Evolutionary conservation across 2,113 vertebrate species (phyloP).

Genomic region (Hypomesus transpacificus): DNA sequence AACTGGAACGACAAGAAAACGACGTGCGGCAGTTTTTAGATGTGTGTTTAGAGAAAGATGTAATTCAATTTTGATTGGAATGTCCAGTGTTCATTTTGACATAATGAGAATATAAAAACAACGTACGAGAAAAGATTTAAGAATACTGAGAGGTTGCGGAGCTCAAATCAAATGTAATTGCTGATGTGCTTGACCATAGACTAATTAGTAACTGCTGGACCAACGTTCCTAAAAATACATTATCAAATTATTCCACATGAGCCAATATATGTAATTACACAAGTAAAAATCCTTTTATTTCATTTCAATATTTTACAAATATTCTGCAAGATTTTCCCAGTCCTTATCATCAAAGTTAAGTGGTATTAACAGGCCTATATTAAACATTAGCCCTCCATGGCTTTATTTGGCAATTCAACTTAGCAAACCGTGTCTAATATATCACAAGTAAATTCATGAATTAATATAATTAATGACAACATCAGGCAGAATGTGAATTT

Average conservation of each 20-base stretch:
- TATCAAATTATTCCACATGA: no score
- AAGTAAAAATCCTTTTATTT: not conserved
- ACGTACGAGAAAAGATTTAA: no score
- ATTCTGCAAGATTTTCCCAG: not conserved
- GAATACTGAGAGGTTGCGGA: no score
- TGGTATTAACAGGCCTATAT: not conserved
- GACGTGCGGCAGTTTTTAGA: not conserved
- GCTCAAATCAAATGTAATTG: no score
- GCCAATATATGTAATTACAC: no score
- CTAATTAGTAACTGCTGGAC: no score
- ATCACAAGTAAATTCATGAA: not conserved
- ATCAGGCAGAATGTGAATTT: not conserved
- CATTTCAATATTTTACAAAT: slow-evolving; percentile 10
- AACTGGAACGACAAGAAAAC: not conserved
- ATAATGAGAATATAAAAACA: no score
- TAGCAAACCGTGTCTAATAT: not conserved
- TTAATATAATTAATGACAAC: not conserved
- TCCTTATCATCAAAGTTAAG: not conserved
- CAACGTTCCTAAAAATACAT: no score
- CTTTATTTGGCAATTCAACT: slow-evolving; percentile 3
- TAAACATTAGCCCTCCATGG: not conserved
- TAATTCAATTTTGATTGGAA: not conserved
- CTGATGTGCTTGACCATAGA: no score
- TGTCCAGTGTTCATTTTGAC: no score
- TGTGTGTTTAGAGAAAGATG: not conserved